Conservation (phyloP, 2,113 vertebrate genomes). For the Indri indri region DNA sequence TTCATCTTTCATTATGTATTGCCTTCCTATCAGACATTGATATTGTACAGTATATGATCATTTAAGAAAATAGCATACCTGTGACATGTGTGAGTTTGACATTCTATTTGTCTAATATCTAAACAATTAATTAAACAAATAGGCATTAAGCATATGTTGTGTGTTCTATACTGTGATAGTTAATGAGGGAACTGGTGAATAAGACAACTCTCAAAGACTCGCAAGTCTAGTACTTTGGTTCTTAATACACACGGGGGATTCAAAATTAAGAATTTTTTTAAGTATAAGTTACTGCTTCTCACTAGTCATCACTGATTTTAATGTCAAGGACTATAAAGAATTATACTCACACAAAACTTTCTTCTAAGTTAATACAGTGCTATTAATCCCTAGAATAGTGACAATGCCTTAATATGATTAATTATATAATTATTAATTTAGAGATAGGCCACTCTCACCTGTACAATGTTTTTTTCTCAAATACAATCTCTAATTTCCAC, state of each 20-base stretch:
- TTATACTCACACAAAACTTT: neutral
- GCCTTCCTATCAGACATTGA: neutral
- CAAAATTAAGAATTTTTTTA: neutral
- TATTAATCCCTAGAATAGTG: neutral
- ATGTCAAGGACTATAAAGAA: neutral
- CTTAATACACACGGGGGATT: neutral
- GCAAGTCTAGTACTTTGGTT: neutral
- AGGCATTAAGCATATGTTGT: neutral
- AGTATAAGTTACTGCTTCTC: neutral
- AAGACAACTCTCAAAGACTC: neutral
- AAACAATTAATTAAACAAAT: neutral
- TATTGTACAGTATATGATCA: neutral
- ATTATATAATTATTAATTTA: constrained; percentile 19
- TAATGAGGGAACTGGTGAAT: neutral
- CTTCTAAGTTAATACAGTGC: neutral
- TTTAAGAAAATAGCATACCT: neutral
- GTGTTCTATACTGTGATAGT: neutral
- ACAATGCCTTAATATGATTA: neutral
- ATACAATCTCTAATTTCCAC: constrained; percentile 35
- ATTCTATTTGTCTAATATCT: neutral
- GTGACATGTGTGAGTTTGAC: neutral
- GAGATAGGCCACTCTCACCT: neutral
- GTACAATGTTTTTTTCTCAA: neutral
- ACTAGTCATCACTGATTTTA: neutral
- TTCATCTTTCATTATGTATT: neutral